A percentile compares a stretch with the other conserved stretches of the same genome.
Evolutionary conservation across 2,888 invertebrate species (phyloP).

Genomic region (Lepidochrysops patricia): DNA sequence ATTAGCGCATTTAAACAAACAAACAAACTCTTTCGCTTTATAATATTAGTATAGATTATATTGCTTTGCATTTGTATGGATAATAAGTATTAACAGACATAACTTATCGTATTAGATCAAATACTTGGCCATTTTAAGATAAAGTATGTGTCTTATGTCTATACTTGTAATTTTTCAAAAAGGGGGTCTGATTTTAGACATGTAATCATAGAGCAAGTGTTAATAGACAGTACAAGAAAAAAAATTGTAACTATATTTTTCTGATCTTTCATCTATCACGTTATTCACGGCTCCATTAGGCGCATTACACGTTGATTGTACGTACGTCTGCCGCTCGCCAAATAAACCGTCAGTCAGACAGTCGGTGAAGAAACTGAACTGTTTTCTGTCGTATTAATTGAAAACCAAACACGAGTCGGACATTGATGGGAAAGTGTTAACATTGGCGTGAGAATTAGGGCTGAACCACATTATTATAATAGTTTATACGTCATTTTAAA

Average conservation of each 20-base stretch:
- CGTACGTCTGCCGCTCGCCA: slow-evolving; percentile 17
- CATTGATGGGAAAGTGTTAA: neutral
- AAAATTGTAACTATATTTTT: slow-evolving; percentile 15
- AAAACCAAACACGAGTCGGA: slow-evolving; percentile 5
- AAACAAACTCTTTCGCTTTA: too few species aligned
- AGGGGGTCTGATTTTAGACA: neutral
- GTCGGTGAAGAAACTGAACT: slow-evolving; percentile 8
- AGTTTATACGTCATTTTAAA: too few species aligned
- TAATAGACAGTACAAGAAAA: neutral
- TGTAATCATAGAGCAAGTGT: neutral
- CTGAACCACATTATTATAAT: neutral
- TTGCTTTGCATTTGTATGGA: too few species aligned
- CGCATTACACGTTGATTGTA: slow-evolving; percentile 23
- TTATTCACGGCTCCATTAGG: slow-evolving; percentile 23
- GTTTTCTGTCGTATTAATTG: slow-evolving; percentile 9
- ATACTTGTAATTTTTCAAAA: too few species aligned
- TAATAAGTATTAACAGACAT: too few species aligned
- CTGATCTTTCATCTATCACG: slow-evolving; percentile 20
- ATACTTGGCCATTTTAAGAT: too few species aligned
- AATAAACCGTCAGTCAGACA: slow-evolving; percentile 19
- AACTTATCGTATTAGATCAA: too few species aligned
- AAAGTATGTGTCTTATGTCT: too few species aligned
- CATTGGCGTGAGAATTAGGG: neutral
- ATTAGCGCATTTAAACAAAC: too few species aligned
- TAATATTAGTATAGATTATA: too few species aligned